Evolutionary conservation across 2,113 vertebrate species (phyloP).

Genomic region (Mus spicilegus): DNA sequence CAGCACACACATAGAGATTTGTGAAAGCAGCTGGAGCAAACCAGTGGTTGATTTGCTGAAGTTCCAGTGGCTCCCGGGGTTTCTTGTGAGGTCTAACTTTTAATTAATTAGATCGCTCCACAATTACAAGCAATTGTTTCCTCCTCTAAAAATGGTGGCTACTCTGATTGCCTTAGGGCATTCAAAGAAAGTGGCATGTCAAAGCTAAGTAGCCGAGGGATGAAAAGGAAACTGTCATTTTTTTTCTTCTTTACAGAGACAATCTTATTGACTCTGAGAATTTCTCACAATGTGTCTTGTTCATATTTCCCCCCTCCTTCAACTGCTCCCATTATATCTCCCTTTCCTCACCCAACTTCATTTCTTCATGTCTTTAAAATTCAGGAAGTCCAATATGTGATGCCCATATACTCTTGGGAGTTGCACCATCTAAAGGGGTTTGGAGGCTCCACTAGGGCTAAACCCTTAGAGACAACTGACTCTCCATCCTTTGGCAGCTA

Average conservation of each 20-base stretch:
- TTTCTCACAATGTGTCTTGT: background rate
- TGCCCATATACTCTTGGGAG: background rate
- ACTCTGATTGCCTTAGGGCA: no score
- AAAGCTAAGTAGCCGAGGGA: background rate
- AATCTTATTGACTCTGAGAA: background rate
- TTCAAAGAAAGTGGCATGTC: background rate
- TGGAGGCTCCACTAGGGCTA: background rate
- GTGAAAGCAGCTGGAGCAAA: background rate
- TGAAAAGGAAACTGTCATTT: background rate
- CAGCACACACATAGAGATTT: background rate
- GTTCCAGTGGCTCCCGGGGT: background rate
- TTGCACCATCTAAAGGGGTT: background rate
- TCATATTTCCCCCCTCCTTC: background rate
- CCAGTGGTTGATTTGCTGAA: background rate
- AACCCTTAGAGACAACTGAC: background rate
- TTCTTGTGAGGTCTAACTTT: background rate
- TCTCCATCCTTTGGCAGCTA: background rate
- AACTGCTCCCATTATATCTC: background rate
- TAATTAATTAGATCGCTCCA: background rate
- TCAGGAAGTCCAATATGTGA: background rate
- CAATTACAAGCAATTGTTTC: background rate
- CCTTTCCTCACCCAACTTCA: background rate
- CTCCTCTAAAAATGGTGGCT: background rate
- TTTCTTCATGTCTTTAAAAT: background rate
- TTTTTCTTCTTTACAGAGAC: background rate